Percentiles rank a stretch among this genome's conserved stretches.
Conservation (phyloP, 2,888 invertebrate genomes). For the Caenorhabditis wallacei region DNA sequence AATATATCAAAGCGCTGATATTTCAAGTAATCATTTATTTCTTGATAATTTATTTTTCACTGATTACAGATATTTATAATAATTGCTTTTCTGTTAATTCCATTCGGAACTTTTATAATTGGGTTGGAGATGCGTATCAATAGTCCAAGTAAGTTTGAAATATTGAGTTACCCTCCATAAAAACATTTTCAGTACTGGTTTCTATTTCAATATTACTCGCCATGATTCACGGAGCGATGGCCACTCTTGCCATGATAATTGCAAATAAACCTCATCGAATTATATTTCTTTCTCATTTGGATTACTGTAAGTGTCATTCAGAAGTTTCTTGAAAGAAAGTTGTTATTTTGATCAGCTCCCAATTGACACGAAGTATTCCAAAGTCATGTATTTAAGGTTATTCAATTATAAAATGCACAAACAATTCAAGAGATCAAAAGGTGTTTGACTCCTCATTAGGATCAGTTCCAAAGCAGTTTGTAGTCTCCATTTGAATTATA, state of each 20-base stretch:
- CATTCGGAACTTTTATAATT: constrained; percentile 33
- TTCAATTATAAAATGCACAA: constrained; percentile 14
- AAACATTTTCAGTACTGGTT: constrained; percentile 25
- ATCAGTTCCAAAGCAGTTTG: constrained; percentile 19
- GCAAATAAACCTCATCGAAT: constrained; percentile 50
- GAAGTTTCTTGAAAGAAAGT: not conserved
- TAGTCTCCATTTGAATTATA: constrained; percentile 28
- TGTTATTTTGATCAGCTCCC: not conserved
- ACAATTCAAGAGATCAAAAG: constrained; percentile 25
- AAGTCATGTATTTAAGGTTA: not conserved
- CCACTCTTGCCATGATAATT: constrained; percentile 43
- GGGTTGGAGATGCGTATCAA: constrained; percentile 34
- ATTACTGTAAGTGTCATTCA: constrained; percentile 17
- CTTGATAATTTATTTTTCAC: not conserved
- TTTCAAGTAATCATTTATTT: constrained; percentile 23
- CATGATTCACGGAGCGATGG: constrained; percentile 45
- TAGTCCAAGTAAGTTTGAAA: constrained; percentile 16
- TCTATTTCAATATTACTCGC: constrained; percentile 30
- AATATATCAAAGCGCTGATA: constrained; percentile 37
- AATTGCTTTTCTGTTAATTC: constrained; percentile 28
- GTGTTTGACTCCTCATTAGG: not conserved
- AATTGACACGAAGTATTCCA: no score
- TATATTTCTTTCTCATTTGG: constrained; percentile 27
- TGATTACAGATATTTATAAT: constrained; percentile 34
- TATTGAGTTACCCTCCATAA: no score